These are phyloP conservation scores for Agrotis clavis DNA, from an alignment of 2,888 invertebrate genomes.

Conservation along the genomic window DNA sequence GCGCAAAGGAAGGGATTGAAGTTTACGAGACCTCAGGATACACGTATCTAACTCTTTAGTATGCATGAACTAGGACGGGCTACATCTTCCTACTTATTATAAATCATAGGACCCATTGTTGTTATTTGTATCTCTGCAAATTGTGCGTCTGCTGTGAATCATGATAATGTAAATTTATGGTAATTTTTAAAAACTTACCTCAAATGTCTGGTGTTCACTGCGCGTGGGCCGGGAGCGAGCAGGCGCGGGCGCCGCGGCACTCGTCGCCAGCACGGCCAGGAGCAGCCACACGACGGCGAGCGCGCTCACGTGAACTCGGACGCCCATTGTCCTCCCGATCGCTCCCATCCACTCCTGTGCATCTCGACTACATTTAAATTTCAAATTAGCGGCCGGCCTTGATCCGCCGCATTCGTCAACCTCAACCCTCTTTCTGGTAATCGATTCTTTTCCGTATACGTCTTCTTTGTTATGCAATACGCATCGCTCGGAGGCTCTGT, in stretches of 20 bases:
- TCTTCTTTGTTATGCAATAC: slow-evolving; percentile 81
- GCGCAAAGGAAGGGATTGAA: slow-evolving; percentile 81
- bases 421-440: slow-evolving; percentile 81
- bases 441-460: slow-evolving; percentile 84
- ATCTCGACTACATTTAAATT: slow-evolving; percentile 84
- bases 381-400: slow-evolving; percentile 84
- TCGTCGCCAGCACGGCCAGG: slow-evolving; percentile 79
- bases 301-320: slow-evolving; percentile 77
- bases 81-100: slow-evolving; percentile 68
- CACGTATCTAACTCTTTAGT: slow-evolving; percentile 80
- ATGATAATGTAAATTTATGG: slow-evolving; percentile 42
- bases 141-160: slow-evolving; percentile 53
- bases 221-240: slow-evolving; percentile 74
- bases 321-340: slow-evolving; percentile 83
- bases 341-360: slow-evolving; percentile 78
- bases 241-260: slow-evolving; percentile 84
- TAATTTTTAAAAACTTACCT: slow-evolving; percentile 78
- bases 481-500: slow-evolving; percentile 70
- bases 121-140: slow-evolving; percentile 56
- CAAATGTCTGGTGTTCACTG: slow-evolving; percentile 77
- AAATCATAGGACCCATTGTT: slow-evolving; percentile 71
- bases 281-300: slow-evolving; percentile 79
- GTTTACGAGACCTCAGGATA: slow-evolving; percentile 81
- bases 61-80: slow-evolving; percentile 78
- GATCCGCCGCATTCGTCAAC: slow-evolving; percentile 80